phyloP scores from a whole-genome alignment of 2,888 invertebrate species.

The Pseudococcus jackbeardsleyi region DNA sequence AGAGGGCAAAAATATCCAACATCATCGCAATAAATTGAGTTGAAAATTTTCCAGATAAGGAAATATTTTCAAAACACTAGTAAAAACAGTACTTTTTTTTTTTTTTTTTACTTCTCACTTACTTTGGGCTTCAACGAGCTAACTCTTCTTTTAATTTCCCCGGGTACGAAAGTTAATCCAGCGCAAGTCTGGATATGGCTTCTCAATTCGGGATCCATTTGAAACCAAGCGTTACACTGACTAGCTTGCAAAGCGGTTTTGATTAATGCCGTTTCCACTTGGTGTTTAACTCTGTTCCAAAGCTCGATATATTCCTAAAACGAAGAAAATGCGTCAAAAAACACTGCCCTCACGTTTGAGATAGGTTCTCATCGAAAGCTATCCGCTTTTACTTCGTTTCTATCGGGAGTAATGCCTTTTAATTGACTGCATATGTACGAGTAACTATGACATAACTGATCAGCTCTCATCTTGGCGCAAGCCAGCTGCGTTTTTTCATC shows the following conservation, averaged over 20 bases:
- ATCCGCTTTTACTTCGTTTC: slow-evolving; percentile 69
- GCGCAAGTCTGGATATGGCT: slow-evolving; percentile 78
- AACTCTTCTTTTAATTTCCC: slow-evolving; percentile 67
- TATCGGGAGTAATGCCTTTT: slow-evolving; percentile 68
- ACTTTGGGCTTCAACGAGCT: slow-evolving; percentile 59
- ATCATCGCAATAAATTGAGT: too few species aligned
- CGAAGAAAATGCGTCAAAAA: neutral
- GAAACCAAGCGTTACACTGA: slow-evolving; percentile 77
- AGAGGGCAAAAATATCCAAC: too few species aligned
- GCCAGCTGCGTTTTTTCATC: slow-evolving; percentile 85
- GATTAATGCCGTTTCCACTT: slow-evolving; percentile 54
- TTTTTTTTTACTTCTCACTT: neutral
- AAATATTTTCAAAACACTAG: too few species aligned
- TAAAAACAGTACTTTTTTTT: too few species aligned
- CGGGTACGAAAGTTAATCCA: slow-evolving; percentile 72
- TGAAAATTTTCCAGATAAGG: neutral
- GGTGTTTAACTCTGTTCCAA: slow-evolving; percentile 49
- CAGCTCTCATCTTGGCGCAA: slow-evolving; percentile 83
- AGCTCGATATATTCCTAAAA: slow-evolving; percentile 56
- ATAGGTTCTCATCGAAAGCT: neutral
- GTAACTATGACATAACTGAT: slow-evolving; percentile 87
- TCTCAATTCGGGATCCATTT: slow-evolving; percentile 76
- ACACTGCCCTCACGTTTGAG: neutral
- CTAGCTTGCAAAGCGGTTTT: slow-evolving; percentile 71
- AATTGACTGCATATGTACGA: slow-evolving; percentile 72